These are phyloP conservation scores for Cardiocondyla obscurior DNA, from an alignment of 1,140 invertebrate genomes.

Conservation along the genomic window DNA sequence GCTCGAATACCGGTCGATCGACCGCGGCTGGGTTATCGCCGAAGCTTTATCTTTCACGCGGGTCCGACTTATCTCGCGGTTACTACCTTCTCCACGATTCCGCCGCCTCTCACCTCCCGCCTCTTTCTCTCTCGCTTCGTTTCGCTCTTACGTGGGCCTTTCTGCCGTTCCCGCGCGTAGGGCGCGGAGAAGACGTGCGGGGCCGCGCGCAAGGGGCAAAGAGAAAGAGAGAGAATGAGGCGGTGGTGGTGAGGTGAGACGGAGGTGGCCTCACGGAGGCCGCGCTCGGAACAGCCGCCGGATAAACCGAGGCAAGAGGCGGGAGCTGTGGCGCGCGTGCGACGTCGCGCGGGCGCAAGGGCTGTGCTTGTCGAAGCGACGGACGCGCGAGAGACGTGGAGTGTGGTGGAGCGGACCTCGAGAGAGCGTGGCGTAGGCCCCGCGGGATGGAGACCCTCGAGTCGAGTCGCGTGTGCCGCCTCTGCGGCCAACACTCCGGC, in stretches of 20 bases:
- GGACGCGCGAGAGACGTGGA: not conserved
- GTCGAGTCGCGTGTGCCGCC: conserved; percentile 77
- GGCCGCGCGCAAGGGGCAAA: not conserved
- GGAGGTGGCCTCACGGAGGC: too few species aligned
- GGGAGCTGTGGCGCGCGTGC: not conserved
- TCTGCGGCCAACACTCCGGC: conserved; percentile 79
- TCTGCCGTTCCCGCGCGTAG: conserved; percentile 51
- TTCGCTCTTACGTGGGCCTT: conserved; percentile 37
- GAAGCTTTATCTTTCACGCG: not conserved
- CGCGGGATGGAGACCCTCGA: conserved; percentile 80
- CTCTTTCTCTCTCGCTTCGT: not conserved
- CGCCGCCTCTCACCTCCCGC: not conserved
- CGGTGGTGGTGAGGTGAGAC: too few species aligned
- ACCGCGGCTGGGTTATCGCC: not conserved
- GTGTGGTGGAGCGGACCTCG: not conserved
- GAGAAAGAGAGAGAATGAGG: not conserved
- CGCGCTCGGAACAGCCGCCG: not conserved
- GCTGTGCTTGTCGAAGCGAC: not conserved
- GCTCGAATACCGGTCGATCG: not conserved
- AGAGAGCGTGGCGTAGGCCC: not conserved
- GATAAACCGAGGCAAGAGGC: not conserved
- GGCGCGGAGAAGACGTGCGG: conserved; percentile 6
- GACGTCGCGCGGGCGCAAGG: not conserved
- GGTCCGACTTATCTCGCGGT: not conserved
- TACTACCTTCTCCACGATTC: not conserved